Evolutionary conservation across 2,113 vertebrate species (phyloP).

Genomic region (Boulengeromyrus knoepffleri): DNA sequence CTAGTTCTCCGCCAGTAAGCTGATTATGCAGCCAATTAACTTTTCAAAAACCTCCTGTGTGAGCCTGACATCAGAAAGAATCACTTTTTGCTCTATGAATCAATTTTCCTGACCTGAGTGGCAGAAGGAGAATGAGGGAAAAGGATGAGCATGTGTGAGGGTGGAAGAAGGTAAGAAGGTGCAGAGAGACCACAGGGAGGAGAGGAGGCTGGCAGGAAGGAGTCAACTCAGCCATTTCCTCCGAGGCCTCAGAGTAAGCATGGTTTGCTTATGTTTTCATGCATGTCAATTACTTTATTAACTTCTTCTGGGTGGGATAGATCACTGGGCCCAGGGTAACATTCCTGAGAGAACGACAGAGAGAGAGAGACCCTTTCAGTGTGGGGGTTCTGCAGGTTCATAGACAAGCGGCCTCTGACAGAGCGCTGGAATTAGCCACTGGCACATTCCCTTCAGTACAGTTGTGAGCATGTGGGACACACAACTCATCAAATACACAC

Average conservation of each 20-base stretch:
- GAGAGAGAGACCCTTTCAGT: neutral
- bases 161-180: neutral
- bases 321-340: neutral
- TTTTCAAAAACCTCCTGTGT: constrained; percentile 36
- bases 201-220: neutral
- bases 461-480: neutral
- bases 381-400: neutral
- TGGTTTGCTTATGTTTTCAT: neutral
- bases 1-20: constrained; percentile 7
- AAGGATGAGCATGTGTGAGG: neutral
- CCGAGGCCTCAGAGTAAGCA: neutral
- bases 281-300: neutral
- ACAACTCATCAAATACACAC: neutral
- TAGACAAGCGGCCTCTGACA: neutral
- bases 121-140: neutral
- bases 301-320: neutral
- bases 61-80: constrained; percentile 30
- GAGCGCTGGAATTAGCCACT: neutral
- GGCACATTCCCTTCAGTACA: neutral
- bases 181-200: neutral
- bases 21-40: constrained; percentile 45
- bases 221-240: neutral
- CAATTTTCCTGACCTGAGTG: constrained; percentile 24
- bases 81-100: constrained; percentile 27
- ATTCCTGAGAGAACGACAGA: neutral